Evolutionary conservation across 2,797 vertebrate genomes (phyloP).

Genomic region (Merluccius polli): DNA sequence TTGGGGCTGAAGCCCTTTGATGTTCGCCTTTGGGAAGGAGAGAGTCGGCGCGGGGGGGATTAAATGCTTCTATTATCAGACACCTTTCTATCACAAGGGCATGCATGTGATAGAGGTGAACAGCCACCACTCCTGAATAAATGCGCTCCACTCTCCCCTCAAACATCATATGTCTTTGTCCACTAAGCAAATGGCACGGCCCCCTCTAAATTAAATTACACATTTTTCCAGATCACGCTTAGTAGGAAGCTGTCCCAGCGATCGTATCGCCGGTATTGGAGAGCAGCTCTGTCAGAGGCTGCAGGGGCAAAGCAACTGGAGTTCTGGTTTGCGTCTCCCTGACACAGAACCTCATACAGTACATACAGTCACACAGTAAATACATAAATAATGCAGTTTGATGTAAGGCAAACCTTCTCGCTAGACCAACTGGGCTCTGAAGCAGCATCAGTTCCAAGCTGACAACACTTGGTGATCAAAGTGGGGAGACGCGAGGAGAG

Average conservation of each 20-base stretch:
- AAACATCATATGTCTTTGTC: conserved; percentile 13
- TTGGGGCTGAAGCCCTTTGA: conserved; percentile 64
- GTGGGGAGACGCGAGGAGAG: too few species aligned
- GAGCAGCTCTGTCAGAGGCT: conserved; percentile 50
- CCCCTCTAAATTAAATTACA: conserved; percentile 43
- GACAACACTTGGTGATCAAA: too few species aligned
- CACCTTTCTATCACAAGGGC: conserved; percentile 12
- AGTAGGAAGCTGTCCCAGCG: conserved; percentile 39
- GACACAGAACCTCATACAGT: conserved; percentile 45
- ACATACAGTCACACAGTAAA: conserved; percentile 6
- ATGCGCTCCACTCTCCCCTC: not conserved
- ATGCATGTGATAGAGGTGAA: conserved; percentile 8
- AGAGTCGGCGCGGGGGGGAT: conserved; percentile 17
- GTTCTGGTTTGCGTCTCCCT: conserved; percentile 62
- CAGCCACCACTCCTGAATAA: conserved; percentile 12
- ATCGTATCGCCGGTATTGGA: conserved; percentile 50
- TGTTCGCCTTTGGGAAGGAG: conserved; percentile 40
- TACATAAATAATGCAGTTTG: too few species aligned
- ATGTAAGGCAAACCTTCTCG: too few species aligned
- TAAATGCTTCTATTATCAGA: not conserved
- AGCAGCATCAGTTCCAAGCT: too few species aligned
- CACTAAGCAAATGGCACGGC: conserved; percentile 49
- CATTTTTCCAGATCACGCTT: conserved; percentile 41
- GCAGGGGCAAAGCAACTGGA: conserved; percentile 61
- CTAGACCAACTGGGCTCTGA: too few species aligned